Percentiles rank a stretch among this genome's conserved stretches.
Conservation (phyloP, 2,113 vertebrate species). For the Lepisosteus oculatus region DNA sequence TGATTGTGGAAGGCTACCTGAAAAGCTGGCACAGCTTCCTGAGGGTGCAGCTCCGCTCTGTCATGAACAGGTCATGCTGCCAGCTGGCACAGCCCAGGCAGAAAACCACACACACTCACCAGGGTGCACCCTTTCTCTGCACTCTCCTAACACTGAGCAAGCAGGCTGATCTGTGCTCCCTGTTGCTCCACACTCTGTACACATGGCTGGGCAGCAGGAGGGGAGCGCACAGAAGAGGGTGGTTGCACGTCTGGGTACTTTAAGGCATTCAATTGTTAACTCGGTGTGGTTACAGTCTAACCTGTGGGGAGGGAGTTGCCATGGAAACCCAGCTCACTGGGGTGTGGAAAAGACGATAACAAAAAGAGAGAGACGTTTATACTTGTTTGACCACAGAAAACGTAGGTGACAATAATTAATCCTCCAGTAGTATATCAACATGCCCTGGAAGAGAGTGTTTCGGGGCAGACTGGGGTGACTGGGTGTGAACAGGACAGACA, state of each 20-base stretch:
- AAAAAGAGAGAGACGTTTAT: conserved; percentile 28
- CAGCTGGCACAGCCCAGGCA: too few species aligned
- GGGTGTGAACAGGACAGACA: neutral
- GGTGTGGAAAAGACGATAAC: conserved; percentile 41
- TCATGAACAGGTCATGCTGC: too few species aligned
- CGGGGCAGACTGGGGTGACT: neutral
- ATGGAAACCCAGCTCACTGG: conserved; percentile 62
- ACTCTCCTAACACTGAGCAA: too few species aligned
- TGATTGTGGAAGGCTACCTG: too few species aligned
- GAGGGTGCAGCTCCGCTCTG: too few species aligned
- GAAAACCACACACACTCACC: too few species aligned
- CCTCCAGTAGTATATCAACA: neutral
- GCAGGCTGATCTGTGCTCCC: too few species aligned
- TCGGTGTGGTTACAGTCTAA: conserved; percentile 58
- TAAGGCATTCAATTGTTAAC: conserved; percentile 59
- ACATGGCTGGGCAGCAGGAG: too few species aligned
- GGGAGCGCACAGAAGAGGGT: conserved; percentile 5
- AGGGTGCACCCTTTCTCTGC: too few species aligned
- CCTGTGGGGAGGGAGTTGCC: conserved; percentile 58
- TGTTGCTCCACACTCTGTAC: neutral
- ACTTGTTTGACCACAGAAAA: conserved; percentile 24
- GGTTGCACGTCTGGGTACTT: conserved; percentile 17
- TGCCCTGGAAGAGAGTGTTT: neutral
- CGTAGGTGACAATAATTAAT: neutral
- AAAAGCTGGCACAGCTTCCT: too few species aligned